A percentile compares a stretch with the other conserved stretches of the same genome.
phyloP scores from a whole-genome alignment of 2,888 invertebrate genomes.

The Troides aeacus region DNA sequence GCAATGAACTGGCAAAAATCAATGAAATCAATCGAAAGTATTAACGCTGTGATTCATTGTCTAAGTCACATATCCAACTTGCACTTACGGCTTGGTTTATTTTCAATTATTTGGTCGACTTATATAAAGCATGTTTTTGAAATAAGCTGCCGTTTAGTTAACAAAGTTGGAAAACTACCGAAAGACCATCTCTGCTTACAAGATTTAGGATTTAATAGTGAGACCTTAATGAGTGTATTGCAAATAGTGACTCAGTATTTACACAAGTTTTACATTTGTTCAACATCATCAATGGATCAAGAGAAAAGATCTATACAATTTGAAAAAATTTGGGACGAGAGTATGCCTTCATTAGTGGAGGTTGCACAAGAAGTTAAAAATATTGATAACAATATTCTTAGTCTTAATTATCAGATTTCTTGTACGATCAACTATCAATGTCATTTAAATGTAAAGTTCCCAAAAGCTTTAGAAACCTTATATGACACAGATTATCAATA shows the following conservation, averaged over 20 bases:
- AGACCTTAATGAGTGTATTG: constrained; percentile 77
- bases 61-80: constrained; percentile 83
- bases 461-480: constrained; percentile 85
- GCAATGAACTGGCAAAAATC: constrained; percentile 92
- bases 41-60: constrained; percentile 86
- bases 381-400: constrained; percentile 87
- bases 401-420: constrained; percentile 89
- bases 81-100: constrained; percentile 87
- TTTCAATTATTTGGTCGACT: constrained; percentile 92
- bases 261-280: constrained; percentile 65
- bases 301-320: constrained; percentile 68
- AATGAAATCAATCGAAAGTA: constrained; percentile 81
- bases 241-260: constrained; percentile 72
- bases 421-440: constrained; percentile 89
- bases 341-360: constrained; percentile 85
- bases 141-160: constrained; percentile 86
- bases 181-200: constrained; percentile 91
- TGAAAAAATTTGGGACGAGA: constrained; percentile 85
- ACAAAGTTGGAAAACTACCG: constrained; percentile 90
- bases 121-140: constrained; percentile 91
- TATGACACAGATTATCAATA: constrained; percentile 87
- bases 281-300: constrained; percentile 55
- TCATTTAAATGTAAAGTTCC: constrained; percentile 86
- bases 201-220: constrained; percentile 85
- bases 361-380: constrained; percentile 88